Evolutionary conservation across 2,888 invertebrate species (phyloP).

Genomic region (Eurois occulta): DNA sequence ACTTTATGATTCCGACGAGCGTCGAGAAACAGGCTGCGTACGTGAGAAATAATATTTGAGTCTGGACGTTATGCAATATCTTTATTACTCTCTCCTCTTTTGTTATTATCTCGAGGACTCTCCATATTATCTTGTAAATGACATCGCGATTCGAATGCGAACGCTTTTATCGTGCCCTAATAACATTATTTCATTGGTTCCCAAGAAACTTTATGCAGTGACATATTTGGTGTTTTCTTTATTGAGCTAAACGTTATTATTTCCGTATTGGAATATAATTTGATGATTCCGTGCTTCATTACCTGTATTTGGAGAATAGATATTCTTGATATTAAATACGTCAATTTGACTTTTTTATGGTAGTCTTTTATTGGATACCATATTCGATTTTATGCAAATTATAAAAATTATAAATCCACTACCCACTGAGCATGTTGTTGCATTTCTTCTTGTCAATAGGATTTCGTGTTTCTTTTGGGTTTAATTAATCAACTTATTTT

Average conservation of each 20-base stretch:
- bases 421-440: constrained; percentile 18
- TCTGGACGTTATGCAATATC: constrained; percentile 43
- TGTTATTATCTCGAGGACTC: constrained; percentile 56
- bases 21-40: constrained; percentile 33
- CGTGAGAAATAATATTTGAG: constrained; percentile 51
- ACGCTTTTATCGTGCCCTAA: constrained; percentile 45
- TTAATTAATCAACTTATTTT: constrained; percentile 27
- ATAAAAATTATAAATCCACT: constrained; percentile 28
- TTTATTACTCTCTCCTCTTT: constrained; percentile 44
- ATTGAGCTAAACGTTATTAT: constrained; percentile 47
- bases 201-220: constrained; percentile 19
- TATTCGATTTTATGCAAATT: constrained; percentile 35
- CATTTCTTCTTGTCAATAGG: constrained; percentile 39
- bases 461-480: constrained; percentile 12
- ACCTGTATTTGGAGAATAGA: constrained; percentile 43
- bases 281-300: constrained; percentile 22
- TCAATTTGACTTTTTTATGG: constrained; percentile 44
- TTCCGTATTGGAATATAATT: constrained; percentile 46
- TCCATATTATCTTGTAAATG: constrained; percentile 56
- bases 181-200: constrained; percentile 44
- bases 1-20: constrained; percentile 26
- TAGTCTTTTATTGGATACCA: constrained; percentile 44
- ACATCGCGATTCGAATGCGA: constrained; percentile 42
- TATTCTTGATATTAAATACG: constrained; percentile 37
- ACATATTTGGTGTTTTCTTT: constrained; percentile 34